A percentile compares a stretch with the other conserved stretches of the same genome.
phyloP scores from a whole-genome alignment of 2,797 vertebrate species.

The Lithobates sylvaticus region DNA sequence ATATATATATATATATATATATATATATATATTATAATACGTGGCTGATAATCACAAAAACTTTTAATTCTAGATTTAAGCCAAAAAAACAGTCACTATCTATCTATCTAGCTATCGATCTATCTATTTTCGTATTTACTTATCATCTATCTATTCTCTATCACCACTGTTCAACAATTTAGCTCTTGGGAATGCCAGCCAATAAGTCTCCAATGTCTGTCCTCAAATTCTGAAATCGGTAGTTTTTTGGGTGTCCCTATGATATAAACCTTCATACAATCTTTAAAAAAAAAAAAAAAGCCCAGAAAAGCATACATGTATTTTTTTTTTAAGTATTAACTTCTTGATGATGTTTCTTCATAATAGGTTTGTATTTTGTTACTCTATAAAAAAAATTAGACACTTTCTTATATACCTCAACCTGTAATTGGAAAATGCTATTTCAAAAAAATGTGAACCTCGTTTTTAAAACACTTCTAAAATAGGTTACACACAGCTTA shows the following conservation, averaged over 20 bases:
- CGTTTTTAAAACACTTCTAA: conserved; percentile 83
- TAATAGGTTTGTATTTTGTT: conserved; percentile 77
- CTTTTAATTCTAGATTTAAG: background rate
- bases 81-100: background rate
- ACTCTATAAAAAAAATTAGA: conserved; percentile 75
- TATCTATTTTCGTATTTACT: background rate
- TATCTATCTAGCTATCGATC: conserved; percentile 5
- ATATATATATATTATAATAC: no score
- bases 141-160: conserved; percentile 31
- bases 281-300: background rate
- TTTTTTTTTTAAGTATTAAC: conserved; percentile 77
- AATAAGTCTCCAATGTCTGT: background rate
- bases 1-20: no score
- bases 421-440: conserved; percentile 75
- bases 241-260: background rate
- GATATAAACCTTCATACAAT: background rate
- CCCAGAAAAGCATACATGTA: background rate
- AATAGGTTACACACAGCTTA: conserved; percentile 86
- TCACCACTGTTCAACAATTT: background rate
- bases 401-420: conserved; percentile 77
- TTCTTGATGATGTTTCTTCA: conserved; percentile 78
- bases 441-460: conserved; percentile 78
- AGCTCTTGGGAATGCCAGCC: no score
- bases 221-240: background rate
- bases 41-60: background rate